A percentile compares a stretch with the other conserved stretches of the same genome.
These are phyloP conservation scores for Trachelus tabidus DNA, from an alignment of 2,888 invertebrate genomes.

Conservation along the genomic window DNA sequence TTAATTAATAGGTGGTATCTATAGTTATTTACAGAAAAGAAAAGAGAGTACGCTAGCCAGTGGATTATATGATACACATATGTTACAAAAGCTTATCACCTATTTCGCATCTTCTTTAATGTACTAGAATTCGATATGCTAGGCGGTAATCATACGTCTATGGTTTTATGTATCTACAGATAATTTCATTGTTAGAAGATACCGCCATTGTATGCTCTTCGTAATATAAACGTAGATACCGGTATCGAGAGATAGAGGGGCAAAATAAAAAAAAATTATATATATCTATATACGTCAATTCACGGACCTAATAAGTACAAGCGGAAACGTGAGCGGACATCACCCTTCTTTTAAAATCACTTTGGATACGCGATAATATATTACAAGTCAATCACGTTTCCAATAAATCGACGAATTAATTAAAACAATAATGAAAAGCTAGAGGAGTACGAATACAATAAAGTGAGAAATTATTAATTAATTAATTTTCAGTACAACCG, in stretches of 20 bases:
- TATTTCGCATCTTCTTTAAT: not conserved
- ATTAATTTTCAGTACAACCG: not conserved
- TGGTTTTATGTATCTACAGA: not conserved
- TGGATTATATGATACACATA: slow-evolving; percentile 10
- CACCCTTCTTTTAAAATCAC: not conserved
- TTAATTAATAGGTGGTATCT: not conserved
- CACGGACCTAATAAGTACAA: not conserved
- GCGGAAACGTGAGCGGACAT: not conserved
- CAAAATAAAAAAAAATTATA: not conserved
- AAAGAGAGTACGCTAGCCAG: not conserved
- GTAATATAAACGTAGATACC: not conserved
- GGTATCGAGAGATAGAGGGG: slow-evolving; percentile 17
- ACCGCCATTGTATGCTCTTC: not conserved
- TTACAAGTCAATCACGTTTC: not conserved
- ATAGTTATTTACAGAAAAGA: not conserved
- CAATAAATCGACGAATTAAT: not conserved
- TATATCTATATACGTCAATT: not conserved
- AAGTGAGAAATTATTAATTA: not conserved
- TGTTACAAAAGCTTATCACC: slow-evolving; percentile 8
- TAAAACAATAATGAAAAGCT: not conserved
- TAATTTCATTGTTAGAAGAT: slow-evolving; percentile 2
- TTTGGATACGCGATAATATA: not conserved
- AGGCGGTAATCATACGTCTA: not conserved
- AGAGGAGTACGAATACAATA: not conserved
- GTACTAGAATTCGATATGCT: not conserved